Conservation (phyloP, 2,797 vertebrate genomes). For the Urocyon cinereoargenteus region DNA sequence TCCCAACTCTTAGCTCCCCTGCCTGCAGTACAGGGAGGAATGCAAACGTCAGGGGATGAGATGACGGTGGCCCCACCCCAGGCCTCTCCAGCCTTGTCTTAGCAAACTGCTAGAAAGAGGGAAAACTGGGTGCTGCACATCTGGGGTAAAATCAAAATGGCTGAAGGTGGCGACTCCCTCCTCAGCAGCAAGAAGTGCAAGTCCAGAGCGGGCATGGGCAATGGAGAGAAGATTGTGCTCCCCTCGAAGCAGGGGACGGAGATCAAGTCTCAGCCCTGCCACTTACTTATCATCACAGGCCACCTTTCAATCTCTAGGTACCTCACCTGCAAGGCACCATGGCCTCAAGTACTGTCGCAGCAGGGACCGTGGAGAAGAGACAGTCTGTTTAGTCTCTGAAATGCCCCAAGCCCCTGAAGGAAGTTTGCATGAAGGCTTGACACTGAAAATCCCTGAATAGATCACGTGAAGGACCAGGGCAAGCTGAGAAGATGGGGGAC, state of each 20-base stretch:
- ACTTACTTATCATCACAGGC: background rate
- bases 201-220: accelerated
- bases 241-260: background rate
- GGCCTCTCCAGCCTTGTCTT: background rate
- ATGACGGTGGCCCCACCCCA: background rate
- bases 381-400: background rate
- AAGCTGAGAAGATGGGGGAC: background rate
- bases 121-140: background rate
- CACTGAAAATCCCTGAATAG: background rate
- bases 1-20: background rate
- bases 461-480: background rate
- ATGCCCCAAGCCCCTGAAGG: background rate
- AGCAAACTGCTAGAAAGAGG: background rate
- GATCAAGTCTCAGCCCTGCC: background rate
- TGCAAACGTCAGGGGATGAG: background rate
- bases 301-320: background rate
- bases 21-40: background rate
- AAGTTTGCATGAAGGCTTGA: background rate
- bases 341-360: background rate
- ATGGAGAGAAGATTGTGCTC: background rate
- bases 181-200: background rate
- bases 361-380: background rate
- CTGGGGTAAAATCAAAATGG: background rate
- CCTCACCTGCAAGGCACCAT: background rate
- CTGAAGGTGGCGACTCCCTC: background rate